A percentile compares a stretch with the other conserved stretches of the same genome.
Conservation (phyloP, 2,888 invertebrate genomes). For the Celastrina argiolus region DNA sequence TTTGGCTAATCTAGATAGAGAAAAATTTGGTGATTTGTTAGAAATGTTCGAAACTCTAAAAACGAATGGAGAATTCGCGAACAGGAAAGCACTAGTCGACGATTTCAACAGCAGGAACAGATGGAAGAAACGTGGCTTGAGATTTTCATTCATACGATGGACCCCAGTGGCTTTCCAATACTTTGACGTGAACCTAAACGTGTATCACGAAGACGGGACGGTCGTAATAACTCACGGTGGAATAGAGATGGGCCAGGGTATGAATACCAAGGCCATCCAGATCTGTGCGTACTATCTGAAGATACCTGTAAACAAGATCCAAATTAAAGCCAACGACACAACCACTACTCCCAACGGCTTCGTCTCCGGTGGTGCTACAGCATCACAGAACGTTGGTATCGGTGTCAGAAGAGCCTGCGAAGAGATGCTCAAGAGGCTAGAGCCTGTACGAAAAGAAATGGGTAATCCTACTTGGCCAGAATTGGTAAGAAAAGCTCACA, state of each 20-base stretch:
- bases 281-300: conserved; percentile 81
- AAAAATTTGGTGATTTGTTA: conserved; percentile 42
- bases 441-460: conserved; percentile 53
- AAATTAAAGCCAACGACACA: conserved; percentile 80
- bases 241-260: conserved; percentile 85
- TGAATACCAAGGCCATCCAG: conserved; percentile 83
- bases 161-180: conserved; percentile 46
- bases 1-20: conserved; percentile 63
- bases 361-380: conserved; percentile 81
- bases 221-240: conserved; percentile 81
- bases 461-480: conserved; percentile 64
- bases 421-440: conserved; percentile 57
- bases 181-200: conserved; percentile 71
- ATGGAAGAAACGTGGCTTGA: conserved; percentile 84
- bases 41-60: conserved; percentile 73
- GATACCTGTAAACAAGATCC: conserved; percentile 80
- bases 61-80: conserved; percentile 67
- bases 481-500: conserved; percentile 62
- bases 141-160: conserved; percentile 80
- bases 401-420: conserved; percentile 70
- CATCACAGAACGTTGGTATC: conserved; percentile 80
- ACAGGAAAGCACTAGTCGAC: conserved; percentile 63
- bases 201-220: conserved; percentile 80
- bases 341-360: conserved; percentile 79
- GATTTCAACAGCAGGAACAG: conserved; percentile 80